These are phyloP conservation scores for Timandra comae DNA, from an alignment of 2,888 invertebrate genomes.

Conservation along the genomic window DNA sequence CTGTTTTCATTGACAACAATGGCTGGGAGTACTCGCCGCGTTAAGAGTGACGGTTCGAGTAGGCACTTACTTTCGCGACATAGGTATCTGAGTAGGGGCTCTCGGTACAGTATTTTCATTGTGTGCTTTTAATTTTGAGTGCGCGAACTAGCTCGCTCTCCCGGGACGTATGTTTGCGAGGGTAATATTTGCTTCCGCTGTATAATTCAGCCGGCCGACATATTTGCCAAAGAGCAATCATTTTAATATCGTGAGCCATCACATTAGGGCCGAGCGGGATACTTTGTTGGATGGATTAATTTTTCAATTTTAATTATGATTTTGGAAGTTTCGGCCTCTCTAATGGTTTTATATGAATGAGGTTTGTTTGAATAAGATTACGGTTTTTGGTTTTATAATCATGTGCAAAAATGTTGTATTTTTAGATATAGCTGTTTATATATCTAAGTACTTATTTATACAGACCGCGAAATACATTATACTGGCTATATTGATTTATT, in stretches of 20 bases:
- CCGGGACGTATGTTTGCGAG: conserved; percentile 76
- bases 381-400: too few species aligned
- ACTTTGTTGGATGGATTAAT: conserved; percentile 64
- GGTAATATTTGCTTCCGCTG: conserved; percentile 79
- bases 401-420: too few species aligned
- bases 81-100: conserved; percentile 66
- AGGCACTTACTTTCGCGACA: conserved; percentile 74
- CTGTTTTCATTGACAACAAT: conserved; percentile 75
- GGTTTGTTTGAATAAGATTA: too few species aligned
- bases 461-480: too few species aligned
- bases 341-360: conserved; percentile 22
- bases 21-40: conserved; percentile 49
- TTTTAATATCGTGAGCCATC: conserved; percentile 78
- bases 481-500: too few species aligned
- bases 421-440: too few species aligned
- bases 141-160: conserved; percentile 79
- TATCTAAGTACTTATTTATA: too few species aligned
- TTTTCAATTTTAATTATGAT: conserved; percentile 59
- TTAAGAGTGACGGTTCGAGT: conserved; percentile 65
- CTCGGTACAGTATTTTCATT: conserved; percentile 77
- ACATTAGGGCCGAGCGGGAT: conserved; percentile 68
- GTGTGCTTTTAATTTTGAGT: conserved; percentile 81
- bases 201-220: conserved; percentile 79
- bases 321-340: conserved; percentile 18
- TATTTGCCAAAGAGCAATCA: conserved; percentile 80